phyloP scores from a whole-genome alignment of 2,888 invertebrate species.

The Lithophane semibrunnea region DNA sequence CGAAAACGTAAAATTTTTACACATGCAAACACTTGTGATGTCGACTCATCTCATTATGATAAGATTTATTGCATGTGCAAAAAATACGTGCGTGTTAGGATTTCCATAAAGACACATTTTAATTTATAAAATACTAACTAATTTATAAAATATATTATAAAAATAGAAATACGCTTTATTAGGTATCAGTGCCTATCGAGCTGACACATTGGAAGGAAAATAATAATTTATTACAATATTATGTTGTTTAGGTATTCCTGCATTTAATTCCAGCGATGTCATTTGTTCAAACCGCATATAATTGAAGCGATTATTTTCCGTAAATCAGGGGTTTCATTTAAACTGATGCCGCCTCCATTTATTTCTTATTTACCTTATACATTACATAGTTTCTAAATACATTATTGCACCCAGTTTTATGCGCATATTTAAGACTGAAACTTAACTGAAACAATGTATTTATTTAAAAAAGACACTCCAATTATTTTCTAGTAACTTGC shows the following conservation, averaged over 20 bases:
- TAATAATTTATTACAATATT: background rate
- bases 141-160: too few relatives aligned
- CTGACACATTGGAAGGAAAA: slow-evolving; percentile 41
- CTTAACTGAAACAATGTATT: background rate
- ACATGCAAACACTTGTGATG: slow-evolving; percentile 58
- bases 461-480: background rate
- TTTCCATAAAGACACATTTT: background rate
- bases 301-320: slow-evolving; percentile 44
- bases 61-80: slow-evolving; percentile 47
- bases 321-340: slow-evolving; percentile 46
- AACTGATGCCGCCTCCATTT: slow-evolving; percentile 2
- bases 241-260: background rate
- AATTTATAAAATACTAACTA: slow-evolving; percentile 10
- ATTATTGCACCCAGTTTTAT: background rate
- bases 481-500: background rate
- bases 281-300: slow-evolving; percentile 42
- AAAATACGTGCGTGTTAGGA: slow-evolving; percentile 31
- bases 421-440: background rate
- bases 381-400: slow-evolving; percentile 11
- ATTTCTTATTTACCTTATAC: slow-evolving; percentile 32
- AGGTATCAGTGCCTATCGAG: background rate
- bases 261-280: slow-evolving; percentile 12
- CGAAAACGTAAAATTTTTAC: slow-evolving; percentile 42
- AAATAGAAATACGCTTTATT: background rate
- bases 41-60: slow-evolving; percentile 56